Percentiles rank a stretch among this genome's conserved stretches.
phyloP scores from a whole-genome alignment of 1,140 invertebrate species.

The Armadillidium nasatum region DNA sequence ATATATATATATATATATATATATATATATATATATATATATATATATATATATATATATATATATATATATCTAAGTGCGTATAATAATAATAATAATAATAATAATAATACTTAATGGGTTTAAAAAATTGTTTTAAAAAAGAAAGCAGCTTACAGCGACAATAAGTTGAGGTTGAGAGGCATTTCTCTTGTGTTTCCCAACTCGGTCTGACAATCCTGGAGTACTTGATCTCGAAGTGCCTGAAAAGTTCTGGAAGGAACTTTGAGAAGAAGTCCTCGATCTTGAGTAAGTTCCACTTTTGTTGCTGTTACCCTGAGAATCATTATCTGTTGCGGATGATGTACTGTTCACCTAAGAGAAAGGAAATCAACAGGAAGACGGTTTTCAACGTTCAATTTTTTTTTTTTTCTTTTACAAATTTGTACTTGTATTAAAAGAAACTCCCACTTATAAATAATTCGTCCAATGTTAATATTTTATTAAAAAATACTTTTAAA shows the following conservation, averaged over 20 bases:
- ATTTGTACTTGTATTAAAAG: too few species aligned
- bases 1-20: too few species aligned
- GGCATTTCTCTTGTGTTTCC: not conserved
- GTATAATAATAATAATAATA: too few species aligned
- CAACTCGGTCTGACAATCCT: not conserved
- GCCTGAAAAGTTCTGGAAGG: not conserved
- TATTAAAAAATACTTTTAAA: not conserved
- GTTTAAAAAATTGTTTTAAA: too few species aligned
- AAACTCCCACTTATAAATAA: not conserved
- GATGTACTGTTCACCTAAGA: not conserved
- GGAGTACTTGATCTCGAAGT: not conserved
- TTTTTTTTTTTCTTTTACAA: not conserved
- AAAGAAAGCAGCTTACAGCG: too few species aligned
- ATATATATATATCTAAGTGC: too few species aligned
- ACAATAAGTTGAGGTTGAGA: not conserved
- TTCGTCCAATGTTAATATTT: not conserved
- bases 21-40: too few species aligned
- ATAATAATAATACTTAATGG: too few species aligned
- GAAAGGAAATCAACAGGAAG: not conserved
- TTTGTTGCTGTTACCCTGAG: not conserved
- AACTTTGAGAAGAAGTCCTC: constrained; percentile 3
- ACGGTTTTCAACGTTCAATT: not conserved
- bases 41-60: too few species aligned
- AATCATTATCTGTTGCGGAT: not conserved
- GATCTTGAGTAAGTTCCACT: not conserved